Conservation (phyloP, 2,888 invertebrate species). For the Himalopsyche kuldschensis region DNA sequence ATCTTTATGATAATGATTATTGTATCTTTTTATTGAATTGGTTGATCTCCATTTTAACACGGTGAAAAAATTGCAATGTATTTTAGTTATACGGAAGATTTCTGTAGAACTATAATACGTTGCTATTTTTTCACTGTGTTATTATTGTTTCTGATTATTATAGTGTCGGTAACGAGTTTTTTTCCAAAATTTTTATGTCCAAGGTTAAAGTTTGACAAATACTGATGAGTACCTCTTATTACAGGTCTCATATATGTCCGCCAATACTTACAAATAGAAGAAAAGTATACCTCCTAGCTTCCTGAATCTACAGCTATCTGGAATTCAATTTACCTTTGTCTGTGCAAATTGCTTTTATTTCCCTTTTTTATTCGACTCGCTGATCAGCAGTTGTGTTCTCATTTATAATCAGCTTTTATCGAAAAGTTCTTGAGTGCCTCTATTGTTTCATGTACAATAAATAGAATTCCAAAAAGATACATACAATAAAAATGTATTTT, state of each 20-base stretch:
- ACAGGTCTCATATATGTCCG: neutral
- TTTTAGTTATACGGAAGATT: no score
- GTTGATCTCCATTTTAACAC: no score
- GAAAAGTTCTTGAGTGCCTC: neutral
- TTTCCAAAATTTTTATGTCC: no score
- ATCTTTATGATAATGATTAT: no score
- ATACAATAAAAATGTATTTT: neutral
- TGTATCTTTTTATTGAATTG: no score
- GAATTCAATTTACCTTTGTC: conserved; percentile 18
- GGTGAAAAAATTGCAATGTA: no score
- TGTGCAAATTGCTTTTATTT: conserved; percentile 22
- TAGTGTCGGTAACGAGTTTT: no score
- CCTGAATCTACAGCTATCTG: neutral
- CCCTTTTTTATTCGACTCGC: conserved; percentile 18
- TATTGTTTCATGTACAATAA: neutral
- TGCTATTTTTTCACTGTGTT: no score
- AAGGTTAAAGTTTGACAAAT: neutral
- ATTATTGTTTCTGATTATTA: no score
- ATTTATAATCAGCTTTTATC: conserved; percentile 30
- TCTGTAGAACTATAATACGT: no score
- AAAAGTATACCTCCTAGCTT: neutral
- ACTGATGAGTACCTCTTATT: neutral
- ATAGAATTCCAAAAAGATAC: neutral
- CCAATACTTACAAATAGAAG: neutral
- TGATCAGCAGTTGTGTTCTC: conserved; percentile 17